phyloP scores from a whole-genome alignment of 2,113 vertebrate species.

The Tachysurus vachellii region DNA sequence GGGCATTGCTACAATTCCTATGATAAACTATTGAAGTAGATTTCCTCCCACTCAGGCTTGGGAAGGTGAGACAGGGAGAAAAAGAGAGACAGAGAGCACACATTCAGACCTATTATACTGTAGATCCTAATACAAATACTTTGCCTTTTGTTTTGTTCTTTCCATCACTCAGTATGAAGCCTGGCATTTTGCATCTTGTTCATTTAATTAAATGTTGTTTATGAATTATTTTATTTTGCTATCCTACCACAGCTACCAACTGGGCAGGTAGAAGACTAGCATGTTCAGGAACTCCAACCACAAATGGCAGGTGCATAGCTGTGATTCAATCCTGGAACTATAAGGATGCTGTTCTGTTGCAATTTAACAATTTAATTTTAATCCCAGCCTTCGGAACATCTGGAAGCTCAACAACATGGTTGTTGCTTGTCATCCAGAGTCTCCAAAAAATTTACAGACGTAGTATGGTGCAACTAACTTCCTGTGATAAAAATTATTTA shows the following conservation, averaged over 20 bases:
- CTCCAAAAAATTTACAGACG: neutral
- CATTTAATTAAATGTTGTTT: neutral
- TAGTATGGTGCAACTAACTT: neutral
- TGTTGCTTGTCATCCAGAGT: too few species aligned
- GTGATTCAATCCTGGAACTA: neutral
- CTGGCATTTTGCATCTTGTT: neutral
- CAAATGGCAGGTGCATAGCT: neutral
- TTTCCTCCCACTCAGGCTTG: slow-evolving; percentile 68
- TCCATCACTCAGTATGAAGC: neutral
- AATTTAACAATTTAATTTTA: neutral
- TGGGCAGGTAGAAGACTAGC: neutral
- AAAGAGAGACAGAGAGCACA: slow-evolving; percentile 59
- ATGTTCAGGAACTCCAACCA: neutral
- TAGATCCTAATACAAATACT: slow-evolving; percentile 24
- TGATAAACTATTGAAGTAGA: slow-evolving; percentile 72
- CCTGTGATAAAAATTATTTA: neutral
- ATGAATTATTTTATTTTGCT: neutral
- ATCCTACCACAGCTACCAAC: neutral
- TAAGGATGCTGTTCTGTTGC: neutral
- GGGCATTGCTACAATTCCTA: slow-evolving; percentile 61
- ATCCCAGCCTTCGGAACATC: neutral
- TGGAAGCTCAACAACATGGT: neutral
- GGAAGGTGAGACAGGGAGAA: slow-evolving; percentile 45
- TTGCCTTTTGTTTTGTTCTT: neutral
- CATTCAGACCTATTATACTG: slow-evolving; percentile 29